phyloP scores from a whole-genome alignment of 2,113 vertebrate genomes.

The Pachycephala philippinensis region DNA sequence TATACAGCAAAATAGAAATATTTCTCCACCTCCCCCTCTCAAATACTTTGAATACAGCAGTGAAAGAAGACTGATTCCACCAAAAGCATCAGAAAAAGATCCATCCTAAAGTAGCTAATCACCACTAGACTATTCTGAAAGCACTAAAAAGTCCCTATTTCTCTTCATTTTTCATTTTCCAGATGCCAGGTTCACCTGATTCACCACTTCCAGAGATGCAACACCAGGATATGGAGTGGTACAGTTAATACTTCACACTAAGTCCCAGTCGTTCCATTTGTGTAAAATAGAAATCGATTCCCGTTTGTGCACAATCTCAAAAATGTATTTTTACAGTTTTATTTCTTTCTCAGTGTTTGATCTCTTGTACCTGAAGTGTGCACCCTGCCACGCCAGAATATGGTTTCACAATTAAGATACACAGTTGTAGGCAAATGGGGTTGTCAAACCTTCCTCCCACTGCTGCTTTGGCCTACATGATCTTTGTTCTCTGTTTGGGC shows the following conservation, averaged over 20 bases:
- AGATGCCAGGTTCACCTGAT: background rate
- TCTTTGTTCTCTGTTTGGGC: background rate
- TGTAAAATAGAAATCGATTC: background rate
- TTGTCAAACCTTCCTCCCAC: background rate
- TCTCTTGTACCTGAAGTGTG: background rate
- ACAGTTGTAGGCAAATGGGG: background rate
- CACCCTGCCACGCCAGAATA: background rate
- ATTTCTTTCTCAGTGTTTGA: background rate
- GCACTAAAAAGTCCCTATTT: background rate
- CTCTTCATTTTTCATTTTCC: background rate
- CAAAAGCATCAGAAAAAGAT: background rate
- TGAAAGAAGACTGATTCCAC: background rate
- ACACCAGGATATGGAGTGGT: background rate
- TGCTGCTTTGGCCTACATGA: background rate
- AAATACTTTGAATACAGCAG: background rate
- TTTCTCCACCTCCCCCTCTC: background rate
- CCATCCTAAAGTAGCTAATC: background rate
- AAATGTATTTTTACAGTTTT: background rate
- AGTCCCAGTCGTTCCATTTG: background rate
- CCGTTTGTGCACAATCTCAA: background rate
- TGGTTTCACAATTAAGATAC: background rate
- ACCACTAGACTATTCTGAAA: background rate
- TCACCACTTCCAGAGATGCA: background rate
- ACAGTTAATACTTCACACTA: background rate
- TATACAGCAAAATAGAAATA: background rate